Percentiles rank a stretch among this genome's conserved stretches.
Evolutionary conservation across 2,888 invertebrate genomes (phyloP).

Genomic region (Alentia gelatinosa): DNA sequence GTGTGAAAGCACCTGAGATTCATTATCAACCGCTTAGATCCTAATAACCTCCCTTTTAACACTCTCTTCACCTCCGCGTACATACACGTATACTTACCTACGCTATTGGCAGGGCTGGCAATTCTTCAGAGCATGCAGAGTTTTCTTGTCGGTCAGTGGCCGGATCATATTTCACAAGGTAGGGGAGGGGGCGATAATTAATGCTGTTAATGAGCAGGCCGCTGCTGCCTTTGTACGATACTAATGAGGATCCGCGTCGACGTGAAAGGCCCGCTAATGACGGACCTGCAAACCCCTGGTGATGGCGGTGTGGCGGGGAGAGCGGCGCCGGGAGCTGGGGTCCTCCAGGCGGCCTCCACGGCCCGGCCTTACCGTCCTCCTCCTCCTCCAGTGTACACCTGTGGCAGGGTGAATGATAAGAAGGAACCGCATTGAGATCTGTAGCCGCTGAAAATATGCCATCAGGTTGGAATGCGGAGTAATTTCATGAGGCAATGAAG

Average conservation of each 20-base stretch:
- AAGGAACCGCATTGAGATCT: too few species aligned
- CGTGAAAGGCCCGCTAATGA: constrained; percentile 40
- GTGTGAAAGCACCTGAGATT: too few species aligned
- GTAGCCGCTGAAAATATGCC: too few species aligned
- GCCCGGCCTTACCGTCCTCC: background rate
- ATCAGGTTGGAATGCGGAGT: too few species aligned
- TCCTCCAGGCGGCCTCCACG: background rate
- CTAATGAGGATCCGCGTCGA: constrained; percentile 23
- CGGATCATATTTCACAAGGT: background rate
- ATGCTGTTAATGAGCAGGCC: constrained; percentile 14
- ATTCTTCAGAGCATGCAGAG: background rate
- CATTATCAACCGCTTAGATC: background rate
- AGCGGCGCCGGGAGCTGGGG: background rate
- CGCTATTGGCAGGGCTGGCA: background rate
- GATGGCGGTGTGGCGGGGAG: background rate
- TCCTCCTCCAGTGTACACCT: background rate
- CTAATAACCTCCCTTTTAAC: background rate
- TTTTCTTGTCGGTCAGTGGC: background rate
- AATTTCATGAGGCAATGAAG: too few species aligned
- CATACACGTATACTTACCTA: background rate
- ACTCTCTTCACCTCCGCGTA: background rate
- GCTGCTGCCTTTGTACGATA: constrained; percentile 29
- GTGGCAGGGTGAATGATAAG: too few species aligned
- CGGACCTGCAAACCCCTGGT: background rate
- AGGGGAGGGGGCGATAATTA: background rate